phyloP scores from a whole-genome alignment of 1,140 invertebrate genomes.

The Lethrus apterus region DNA sequence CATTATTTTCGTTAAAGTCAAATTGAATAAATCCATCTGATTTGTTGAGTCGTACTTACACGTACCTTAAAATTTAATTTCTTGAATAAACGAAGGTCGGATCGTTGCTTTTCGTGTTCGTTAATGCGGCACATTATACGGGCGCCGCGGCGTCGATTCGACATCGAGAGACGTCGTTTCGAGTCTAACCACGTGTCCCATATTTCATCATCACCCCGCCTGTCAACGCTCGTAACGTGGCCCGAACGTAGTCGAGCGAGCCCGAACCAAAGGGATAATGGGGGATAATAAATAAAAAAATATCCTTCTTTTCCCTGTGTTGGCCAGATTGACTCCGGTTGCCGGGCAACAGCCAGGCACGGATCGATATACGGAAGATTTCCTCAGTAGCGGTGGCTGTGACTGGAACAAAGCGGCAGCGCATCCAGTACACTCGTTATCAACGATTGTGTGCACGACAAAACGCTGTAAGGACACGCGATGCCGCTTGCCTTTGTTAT shows the following conservation, averaged over 20 bases:
- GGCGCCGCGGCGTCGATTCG: conserved; percentile 36
- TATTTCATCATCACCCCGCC: conserved; percentile 54
- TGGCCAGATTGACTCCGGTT: conserved; percentile 41
- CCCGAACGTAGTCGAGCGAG: conserved; percentile 26
- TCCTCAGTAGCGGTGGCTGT: conserved; percentile 31
- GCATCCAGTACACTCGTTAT: too few relatives aligned
- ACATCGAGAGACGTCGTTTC: conserved; percentile 51
- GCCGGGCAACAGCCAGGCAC: conserved; percentile 36
- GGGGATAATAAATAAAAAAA: conserved; percentile 42
- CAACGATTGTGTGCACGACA: too few relatives aligned
- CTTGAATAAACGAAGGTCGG: too few relatives aligned
- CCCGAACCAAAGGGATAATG: conserved; percentile 37
- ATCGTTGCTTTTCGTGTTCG: conserved; percentile 10
- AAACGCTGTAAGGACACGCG: too few relatives aligned
- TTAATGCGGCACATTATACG: conserved; percentile 32
- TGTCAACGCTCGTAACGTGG: conserved; percentile 24
- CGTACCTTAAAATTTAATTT: too few relatives aligned
- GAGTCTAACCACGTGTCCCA: conserved; percentile 59
- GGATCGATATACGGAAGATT: conserved; percentile 40
- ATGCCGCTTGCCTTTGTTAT: too few relatives aligned
- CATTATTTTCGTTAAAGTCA: too few relatives aligned
- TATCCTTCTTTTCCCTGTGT: conserved; percentile 38
- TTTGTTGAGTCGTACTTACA: too few relatives aligned
- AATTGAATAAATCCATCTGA: too few relatives aligned
- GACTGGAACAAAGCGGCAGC: conserved; percentile 33